Evolutionary conservation across 2,797 vertebrate species (phyloP).

Genomic region (Champsocephalus esox): DNA sequence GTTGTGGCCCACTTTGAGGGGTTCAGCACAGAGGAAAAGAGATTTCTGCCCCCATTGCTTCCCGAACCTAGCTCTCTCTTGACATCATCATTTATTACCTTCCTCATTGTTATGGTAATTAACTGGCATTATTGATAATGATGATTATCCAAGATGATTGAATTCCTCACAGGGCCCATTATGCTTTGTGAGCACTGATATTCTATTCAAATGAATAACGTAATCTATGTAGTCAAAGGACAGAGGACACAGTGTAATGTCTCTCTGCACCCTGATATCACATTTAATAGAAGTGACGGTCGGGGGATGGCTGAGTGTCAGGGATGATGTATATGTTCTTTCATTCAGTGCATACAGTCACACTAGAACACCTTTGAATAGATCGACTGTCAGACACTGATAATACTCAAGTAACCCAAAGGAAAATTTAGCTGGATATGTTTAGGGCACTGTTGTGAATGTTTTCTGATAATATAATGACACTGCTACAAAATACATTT

Average conservation of each 20-base stretch:
- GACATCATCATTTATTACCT: constrained; percentile 82
- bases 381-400: constrained; percentile 27
- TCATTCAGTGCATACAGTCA: constrained; percentile 32
- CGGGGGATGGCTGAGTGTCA: constrained; percentile 64
- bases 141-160: constrained; percentile 85
- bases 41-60: constrained; percentile 55
- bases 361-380: constrained; percentile 26
- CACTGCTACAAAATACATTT: constrained; percentile 16
- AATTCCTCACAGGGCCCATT: constrained; percentile 82
- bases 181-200: constrained; percentile 77
- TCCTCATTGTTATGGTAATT: constrained; percentile 86
- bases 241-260: constrained; percentile 72
- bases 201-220: constrained; percentile 82
- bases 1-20: constrained; percentile 32
- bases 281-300: constrained; percentile 62
- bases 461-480: constrained; percentile 45
- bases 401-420: constrained; percentile 33
- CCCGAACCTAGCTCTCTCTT: constrained; percentile 64
- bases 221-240: constrained; percentile 74
- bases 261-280: constrained; percentile 69
- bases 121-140: constrained; percentile 87
- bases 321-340: constrained; percentile 46
- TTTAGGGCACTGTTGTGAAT: constrained; percentile 35
- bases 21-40: constrained; percentile 37
- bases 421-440: constrained; percentile 25